Evolutionary conservation across 2,113 vertebrate species (phyloP), one percentile per base, ranked within the genome.

Genomic region (Holacanthus passer): DNA sequence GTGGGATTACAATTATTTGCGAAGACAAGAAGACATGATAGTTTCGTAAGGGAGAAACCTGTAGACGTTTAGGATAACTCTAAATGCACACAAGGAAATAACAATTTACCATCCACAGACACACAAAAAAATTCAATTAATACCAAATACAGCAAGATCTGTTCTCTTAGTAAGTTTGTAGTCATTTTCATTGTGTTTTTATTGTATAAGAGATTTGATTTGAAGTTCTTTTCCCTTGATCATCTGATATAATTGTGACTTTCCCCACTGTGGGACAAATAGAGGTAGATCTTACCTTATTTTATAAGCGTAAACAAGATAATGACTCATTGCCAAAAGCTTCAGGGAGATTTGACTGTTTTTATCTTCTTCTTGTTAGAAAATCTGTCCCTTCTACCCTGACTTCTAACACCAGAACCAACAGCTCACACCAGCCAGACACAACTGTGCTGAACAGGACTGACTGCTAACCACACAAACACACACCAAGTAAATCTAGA

Each of bases 31-130:
- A n/a, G n/a, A n/a, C n/a, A n/a, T n/a, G n/a, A n/a, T 56, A 3
- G 47, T 41, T 81, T 39, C 43, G 31, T 3, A 1, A 37, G 48
- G 39, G 31, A 68, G 37, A 59, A 50, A 2, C 2, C 3, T 48
- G 60, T 16, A 22, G 4, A 12, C 9, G 63, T 73, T 88, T 84
- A 65, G 27, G 37, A 17, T 76, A 48, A 20, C 71, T 52, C 31
- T n/a, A 17, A 20, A 14, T 14, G 0, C 31, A n/a, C 2, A 39
- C 7, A 8, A 60, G 48, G 41, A 79, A 77, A 69, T 55, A 4
- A 53, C 8, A 71, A 22, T 13, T 31, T 11, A 41, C 4, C 13
- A 43, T 22, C 45, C 29, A 5, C 45, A 47, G 31, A 52, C 0
- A 24, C 0, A 35, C 22, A 53, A 45, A 50, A 73, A 45, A 12